A percentile compares a stretch with the other conserved stretches of the same genome.
Conservation (phyloP, 2,797 vertebrate genomes). For the Poeciliopsis presidionis region DNA sequence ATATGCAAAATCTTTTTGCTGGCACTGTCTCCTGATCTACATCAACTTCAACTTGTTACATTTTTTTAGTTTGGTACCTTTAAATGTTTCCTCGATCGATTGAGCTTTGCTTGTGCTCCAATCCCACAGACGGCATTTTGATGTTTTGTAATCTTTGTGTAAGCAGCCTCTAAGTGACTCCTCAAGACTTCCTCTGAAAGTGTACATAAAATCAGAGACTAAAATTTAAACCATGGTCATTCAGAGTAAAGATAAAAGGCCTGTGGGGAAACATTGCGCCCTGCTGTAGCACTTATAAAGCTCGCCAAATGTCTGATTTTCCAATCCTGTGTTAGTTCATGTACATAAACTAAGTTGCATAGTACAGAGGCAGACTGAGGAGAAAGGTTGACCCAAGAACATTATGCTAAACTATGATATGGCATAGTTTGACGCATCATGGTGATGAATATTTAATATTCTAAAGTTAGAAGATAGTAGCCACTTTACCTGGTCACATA, state of each 20-base stretch:
- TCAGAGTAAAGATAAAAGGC: constrained; percentile 6
- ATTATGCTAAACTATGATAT: no score
- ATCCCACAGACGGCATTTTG: neutral
- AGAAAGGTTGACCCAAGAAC: no score
- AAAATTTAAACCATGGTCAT: neutral
- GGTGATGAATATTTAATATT: no score
- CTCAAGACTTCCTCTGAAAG: neutral
- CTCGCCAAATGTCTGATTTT: neutral
- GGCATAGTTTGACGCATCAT: no score
- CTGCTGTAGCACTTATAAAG: neutral
- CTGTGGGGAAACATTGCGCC: neutral
- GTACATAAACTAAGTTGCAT: neutral
- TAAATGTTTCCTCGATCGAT: neutral
- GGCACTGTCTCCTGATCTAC: neutral
- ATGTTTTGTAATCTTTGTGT: constrained; percentile 1
- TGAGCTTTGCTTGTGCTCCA: neutral
- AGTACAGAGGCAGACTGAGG: no score
- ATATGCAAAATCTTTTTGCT: neutral
- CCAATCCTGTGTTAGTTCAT: neutral
- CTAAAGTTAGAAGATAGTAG: no score
- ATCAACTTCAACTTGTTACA: neutral
- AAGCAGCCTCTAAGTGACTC: neutral
- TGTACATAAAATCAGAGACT: neutral
- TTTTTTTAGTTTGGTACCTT: neutral
- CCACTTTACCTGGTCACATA: neutral